A percentile compares a stretch with the other conserved stretches of the same genome.
Evolutionary conservation across 1,140 invertebrate species (phyloP).

Genomic region (Campodea augens): DNA sequence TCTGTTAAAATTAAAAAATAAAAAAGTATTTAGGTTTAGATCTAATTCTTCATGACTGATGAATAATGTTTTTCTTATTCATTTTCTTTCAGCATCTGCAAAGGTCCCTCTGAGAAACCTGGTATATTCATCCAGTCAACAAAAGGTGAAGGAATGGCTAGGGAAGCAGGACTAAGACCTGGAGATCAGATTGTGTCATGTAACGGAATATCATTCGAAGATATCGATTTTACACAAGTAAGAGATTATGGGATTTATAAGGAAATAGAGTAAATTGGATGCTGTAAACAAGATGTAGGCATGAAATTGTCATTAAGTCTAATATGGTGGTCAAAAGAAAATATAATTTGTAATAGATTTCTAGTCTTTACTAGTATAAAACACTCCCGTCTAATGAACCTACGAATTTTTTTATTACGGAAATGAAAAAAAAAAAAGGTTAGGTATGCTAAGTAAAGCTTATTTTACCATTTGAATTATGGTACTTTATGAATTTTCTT

Average conservation of each 20-base stretch:
- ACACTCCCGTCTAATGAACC: no score
- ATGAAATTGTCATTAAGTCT: no score
- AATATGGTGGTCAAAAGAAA: no score
- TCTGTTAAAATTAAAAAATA: no score
- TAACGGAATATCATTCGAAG: conserved; percentile 58
- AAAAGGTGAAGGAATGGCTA: conserved; percentile 67
- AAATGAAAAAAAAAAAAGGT: no score
- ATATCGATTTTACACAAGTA: conserved; percentile 61
- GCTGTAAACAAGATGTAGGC: not conserved
- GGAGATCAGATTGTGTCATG: conserved; percentile 84
- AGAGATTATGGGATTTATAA: conserved; percentile 11
- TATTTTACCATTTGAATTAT: no score
- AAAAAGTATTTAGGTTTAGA: not conserved
- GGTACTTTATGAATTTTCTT: no score
- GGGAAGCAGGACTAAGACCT: conserved; percentile 64
- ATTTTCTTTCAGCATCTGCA: conserved; percentile 42
- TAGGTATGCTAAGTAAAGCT: no score
- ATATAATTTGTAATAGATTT: no score
- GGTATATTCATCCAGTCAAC: conserved; percentile 81
- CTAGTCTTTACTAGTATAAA: no score
- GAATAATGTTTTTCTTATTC: not conserved
- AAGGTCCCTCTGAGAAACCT: conserved; percentile 62
- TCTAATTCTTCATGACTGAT: not conserved
- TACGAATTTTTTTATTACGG: no score
- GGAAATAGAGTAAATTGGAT: not conserved